Percentiles rank a stretch among this genome's conserved stretches.
Conservation (phyloP, 2,888 invertebrate species). For the Drosophila prolongata region DNA sequence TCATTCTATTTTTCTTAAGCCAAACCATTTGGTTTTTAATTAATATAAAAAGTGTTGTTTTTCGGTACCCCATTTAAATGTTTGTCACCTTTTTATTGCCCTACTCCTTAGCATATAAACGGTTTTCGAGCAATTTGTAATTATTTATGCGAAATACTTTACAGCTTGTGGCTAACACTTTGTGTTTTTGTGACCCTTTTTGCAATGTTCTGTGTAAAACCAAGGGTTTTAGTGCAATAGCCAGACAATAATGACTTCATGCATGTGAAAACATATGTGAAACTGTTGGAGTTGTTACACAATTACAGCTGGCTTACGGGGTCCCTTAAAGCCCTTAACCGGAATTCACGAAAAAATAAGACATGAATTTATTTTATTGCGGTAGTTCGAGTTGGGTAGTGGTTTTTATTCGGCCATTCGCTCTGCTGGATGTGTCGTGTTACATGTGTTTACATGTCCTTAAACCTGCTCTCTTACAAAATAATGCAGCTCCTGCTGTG, state of each 20-base stretch:
- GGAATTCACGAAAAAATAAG: constrained; percentile 2
- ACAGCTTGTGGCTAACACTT: constrained; percentile 13
- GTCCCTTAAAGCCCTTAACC: constrained; percentile 3
- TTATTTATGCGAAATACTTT: constrained; percentile 47
- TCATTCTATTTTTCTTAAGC: too few species aligned
- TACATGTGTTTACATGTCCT: constrained; percentile 65
- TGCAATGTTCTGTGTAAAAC: neutral
- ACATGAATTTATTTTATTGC: constrained; percentile 20
- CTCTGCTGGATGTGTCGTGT: constrained; percentile 47
- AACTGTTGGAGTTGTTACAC: constrained; percentile 10
- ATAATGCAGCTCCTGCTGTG: constrained; percentile 59
- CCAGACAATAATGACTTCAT: constrained; percentile 30
- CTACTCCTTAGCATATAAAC: neutral
- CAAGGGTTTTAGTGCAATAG: constrained; percentile 7
- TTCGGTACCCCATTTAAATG: too few species aligned
- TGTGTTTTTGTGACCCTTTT: constrained; percentile 12
- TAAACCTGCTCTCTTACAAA: constrained; percentile 55
- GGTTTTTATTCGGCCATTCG: constrained; percentile 24
- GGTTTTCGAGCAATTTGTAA: constrained; percentile 16
- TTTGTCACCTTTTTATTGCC: neutral
- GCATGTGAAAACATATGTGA: constrained; percentile 20
- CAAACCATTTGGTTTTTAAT: too few species aligned
- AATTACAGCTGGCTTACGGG: constrained; percentile 16
- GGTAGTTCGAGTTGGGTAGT: constrained; percentile 17
- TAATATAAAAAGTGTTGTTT: too few species aligned